Evolutionary conservation across 2,888 invertebrate species (phyloP).

Genomic region (Anthophora plumipes): DNA sequence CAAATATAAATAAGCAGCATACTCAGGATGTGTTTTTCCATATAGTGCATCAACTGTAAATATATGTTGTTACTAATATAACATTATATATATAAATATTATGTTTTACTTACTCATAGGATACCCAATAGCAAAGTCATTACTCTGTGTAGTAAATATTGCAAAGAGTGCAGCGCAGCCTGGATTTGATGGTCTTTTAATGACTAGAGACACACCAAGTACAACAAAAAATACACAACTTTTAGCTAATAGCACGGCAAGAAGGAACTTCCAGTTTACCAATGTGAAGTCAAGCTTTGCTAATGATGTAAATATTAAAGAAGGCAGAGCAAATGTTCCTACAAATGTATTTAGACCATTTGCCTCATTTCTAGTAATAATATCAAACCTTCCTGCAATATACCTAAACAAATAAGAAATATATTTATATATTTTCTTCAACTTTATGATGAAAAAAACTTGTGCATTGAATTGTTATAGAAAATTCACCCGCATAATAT

Average conservation of each 20-base stretch:
- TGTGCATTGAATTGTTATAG: neutral
- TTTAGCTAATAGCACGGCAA: slow-evolving; percentile 94
- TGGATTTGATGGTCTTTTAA: slow-evolving; percentile 92
- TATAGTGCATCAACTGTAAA: slow-evolving; percentile 93
- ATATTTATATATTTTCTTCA: neutral
- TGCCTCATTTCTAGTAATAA: slow-evolving; percentile 93
- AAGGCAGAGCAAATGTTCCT: slow-evolving; percentile 96
- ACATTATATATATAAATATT: neutral
- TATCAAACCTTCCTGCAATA: slow-evolving; percentile 92
- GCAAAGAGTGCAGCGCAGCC: slow-evolving; percentile 96
- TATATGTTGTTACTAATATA: slow-evolving; percentile 66
- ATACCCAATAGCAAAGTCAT: slow-evolving; percentile 98
- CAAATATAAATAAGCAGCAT: slow-evolving; percentile 94
- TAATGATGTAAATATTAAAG: slow-evolving; percentile 95
- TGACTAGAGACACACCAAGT: slow-evolving; percentile 90
- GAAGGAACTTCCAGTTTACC: slow-evolving; percentile 96
- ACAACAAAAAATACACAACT: slow-evolving; percentile 93
- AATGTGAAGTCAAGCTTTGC: slow-evolving; percentile 92
- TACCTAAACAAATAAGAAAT: slow-evolving; percentile 87
- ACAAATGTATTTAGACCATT: slow-evolving; percentile 97
- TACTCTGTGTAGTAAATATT: slow-evolving; percentile 98
- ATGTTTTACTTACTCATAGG: slow-evolving; percentile 91
- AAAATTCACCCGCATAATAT: slow-evolving; percentile 92
- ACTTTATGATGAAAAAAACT: neutral
- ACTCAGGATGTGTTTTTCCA: slow-evolving; percentile 93